Evolutionary conservation across 2,888 invertebrate species (phyloP).

Genomic region (Drosophila koepferae): DNA sequence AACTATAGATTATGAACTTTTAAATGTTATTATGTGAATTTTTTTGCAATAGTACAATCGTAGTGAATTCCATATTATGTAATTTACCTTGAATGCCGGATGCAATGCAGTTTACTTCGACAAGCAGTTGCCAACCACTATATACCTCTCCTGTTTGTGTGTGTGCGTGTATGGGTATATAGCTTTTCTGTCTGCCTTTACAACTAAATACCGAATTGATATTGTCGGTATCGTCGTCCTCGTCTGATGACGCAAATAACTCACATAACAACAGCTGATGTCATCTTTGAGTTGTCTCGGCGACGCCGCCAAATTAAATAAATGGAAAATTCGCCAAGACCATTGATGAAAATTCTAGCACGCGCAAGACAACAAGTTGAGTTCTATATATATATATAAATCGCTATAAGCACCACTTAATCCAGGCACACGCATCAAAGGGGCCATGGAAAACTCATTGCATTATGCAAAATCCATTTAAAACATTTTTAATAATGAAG

Average conservation of each 20-base stretch:
- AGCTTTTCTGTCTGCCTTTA: conserved; percentile 6
- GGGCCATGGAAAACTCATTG: background rate
- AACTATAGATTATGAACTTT: background rate
- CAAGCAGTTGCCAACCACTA: background rate
- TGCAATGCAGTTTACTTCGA: conserved; percentile 9
- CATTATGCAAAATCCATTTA: conserved; percentile 11
- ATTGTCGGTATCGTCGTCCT: conserved; percentile 15
- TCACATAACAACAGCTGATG: conserved; percentile 55
- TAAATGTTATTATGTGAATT: background rate
- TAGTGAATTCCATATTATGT: background rate
- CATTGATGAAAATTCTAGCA: conserved; percentile 72
- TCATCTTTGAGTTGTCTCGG: conserved; percentile 41
- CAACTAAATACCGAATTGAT: conserved; percentile 38
- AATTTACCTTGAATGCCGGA: background rate
- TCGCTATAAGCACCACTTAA: conserved; percentile 54
- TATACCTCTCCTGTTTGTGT: background rate
- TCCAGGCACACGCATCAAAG: conserved; percentile 26
- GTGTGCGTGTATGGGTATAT: background rate
- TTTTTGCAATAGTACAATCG: background rate
- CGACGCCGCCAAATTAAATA: conserved; percentile 62
- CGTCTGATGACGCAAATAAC: conserved; percentile 67
- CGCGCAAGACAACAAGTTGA: conserved; percentile 37
- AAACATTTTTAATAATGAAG: too few relatives aligned
- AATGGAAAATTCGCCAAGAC: conserved; percentile 69
- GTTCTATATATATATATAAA: conserved; percentile 2